Percentiles rank a stretch among this genome's conserved stretches.
phyloP scores from a whole-genome alignment of 53 echinoderm and acorn worm species.

The Patiria pectinifera region DNA sequence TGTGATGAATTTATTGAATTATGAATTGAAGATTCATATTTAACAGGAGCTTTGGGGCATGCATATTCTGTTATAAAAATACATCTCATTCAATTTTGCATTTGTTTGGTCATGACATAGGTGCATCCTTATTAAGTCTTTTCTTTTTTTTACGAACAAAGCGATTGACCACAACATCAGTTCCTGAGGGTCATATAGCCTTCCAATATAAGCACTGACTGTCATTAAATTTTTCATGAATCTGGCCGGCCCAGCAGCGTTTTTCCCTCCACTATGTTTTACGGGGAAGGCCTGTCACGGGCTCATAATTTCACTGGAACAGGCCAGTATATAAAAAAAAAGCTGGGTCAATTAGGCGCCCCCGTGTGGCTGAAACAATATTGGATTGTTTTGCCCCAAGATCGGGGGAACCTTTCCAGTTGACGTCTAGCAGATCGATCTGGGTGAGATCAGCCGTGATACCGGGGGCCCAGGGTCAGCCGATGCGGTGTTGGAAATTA shows the following conservation, averaged over 20 bases:
- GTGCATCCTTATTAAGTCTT: no score
- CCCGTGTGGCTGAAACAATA: slow-evolving; percentile 14
- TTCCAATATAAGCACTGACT: not conserved
- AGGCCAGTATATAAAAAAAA: not conserved
- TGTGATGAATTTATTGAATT: no score
- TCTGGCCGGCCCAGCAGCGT: not conserved
- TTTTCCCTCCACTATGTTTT: not conserved
- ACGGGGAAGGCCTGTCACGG: not conserved
- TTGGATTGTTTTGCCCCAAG: slow-evolving; percentile 37
- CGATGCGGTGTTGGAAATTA: not conserved
- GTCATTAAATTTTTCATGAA: not conserved
- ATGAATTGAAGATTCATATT: no score
- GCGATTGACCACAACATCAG: no score
- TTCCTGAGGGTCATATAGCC: no score
- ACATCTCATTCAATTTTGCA: no score
- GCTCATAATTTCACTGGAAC: not conserved
- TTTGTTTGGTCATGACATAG: no score
- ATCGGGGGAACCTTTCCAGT: slow-evolving; percentile 9
- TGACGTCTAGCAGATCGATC: slow-evolving; percentile 1
- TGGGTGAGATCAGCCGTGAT: not conserved
- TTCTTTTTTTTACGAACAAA: no score
- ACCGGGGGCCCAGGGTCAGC: not conserved
- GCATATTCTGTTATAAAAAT: no score
- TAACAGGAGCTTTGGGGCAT: no score
- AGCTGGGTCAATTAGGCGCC: not conserved